Evolutionary conservation across 2,113 vertebrate species (phyloP).

Genomic region (Shinisaurus crocodilurus): DNA sequence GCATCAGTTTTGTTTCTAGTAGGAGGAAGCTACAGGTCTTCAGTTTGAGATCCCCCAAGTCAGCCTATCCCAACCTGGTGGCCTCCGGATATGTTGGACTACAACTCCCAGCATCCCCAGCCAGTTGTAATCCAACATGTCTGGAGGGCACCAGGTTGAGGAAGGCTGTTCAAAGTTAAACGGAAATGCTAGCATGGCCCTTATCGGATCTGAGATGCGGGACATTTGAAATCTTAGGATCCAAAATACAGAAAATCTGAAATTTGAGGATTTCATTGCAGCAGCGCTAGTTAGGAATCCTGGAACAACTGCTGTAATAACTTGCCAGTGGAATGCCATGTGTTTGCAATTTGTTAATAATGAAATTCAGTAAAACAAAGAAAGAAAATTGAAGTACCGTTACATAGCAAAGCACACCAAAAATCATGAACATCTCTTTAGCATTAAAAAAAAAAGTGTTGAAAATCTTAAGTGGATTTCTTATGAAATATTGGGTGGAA

Average conservation of each 20-base stretch:
- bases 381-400: neutral
- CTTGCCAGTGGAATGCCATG: conserved; percentile 15
- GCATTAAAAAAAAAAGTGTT: neutral
- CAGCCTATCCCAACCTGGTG: no score
- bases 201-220: neutral
- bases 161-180: neutral
- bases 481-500: neutral
- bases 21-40: rapidly evolving
- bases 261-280: neutral
- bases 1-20: neutral
- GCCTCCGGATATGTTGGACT: no score
- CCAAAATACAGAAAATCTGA: neutral
- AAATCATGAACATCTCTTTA: neutral
- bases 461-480: neutral
- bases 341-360: conserved; percentile 32
- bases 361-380: neutral
- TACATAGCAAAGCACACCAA: neutral
- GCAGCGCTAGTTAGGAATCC: neutral
- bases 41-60: neutral
- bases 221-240: neutral
- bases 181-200: neutral
- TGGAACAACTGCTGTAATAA: conserved; percentile 7
- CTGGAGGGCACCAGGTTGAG: no score
- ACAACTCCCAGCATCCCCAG: no score
- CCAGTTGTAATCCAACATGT: no score